Evolutionary conservation across 2,113 vertebrate genomes (phyloP).

Genomic region (Halcyon malimbica): DNA sequence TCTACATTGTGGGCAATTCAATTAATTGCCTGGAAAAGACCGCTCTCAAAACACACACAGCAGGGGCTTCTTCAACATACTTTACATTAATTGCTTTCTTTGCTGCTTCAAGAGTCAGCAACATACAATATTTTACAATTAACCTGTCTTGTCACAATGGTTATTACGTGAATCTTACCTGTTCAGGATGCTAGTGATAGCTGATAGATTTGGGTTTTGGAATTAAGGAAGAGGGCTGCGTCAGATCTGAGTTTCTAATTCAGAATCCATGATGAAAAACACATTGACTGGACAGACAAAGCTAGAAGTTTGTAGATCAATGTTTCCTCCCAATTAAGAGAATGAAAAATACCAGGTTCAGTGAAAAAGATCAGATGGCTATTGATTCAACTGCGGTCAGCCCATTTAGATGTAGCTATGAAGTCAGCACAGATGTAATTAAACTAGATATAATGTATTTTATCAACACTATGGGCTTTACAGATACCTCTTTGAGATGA

Average conservation of each 20-base stretch:
- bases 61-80: conserved; percentile 34
- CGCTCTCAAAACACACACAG: conserved; percentile 31
- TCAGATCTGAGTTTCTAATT: neutral
- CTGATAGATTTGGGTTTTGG: neutral
- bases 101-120: conserved; percentile 9
- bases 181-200: neutral
- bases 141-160: neutral
- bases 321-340: neutral
- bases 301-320: neutral
- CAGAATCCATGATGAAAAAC: neutral
- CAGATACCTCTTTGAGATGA: neutral
- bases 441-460: neutral
- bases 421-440: neutral
- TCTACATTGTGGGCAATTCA: conserved; percentile 40
- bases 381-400: neutral
- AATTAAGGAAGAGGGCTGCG: neutral
- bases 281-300: neutral
- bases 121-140: conserved; percentile 20
- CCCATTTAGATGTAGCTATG: neutral
- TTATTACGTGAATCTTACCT: neutral
- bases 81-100: conserved; percentile 48
- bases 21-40: conserved; percentile 50
- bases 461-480: neutral
- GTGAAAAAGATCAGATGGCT: neutral
- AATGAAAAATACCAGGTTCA: neutral